These are phyloP conservation scores for Microcebus griseorufus DNA, from an alignment of 2,113 vertebrate genomes.

Conservation along the genomic window DNA sequence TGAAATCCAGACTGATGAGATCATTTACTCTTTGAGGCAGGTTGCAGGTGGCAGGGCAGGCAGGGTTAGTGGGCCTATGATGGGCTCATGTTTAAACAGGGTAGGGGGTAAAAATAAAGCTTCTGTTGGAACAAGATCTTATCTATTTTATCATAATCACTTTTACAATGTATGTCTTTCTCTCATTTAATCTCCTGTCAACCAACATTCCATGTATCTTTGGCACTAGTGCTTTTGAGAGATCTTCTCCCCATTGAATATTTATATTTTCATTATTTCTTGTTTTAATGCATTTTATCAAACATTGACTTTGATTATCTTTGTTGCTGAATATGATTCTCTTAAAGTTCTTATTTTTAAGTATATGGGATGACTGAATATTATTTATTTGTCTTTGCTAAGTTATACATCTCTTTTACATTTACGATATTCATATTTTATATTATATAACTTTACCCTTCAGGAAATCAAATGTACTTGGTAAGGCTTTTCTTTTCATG, in stretches of 20 bases:
- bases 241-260: neutral
- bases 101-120: neutral
- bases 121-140: neutral
- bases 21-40: neutral
- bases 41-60: neutral
- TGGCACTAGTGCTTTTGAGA: neutral
- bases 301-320: neutral
- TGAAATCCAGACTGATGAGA: neutral
- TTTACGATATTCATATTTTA: constrained; percentile 46
- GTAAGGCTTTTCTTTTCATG: constrained; percentile 62
- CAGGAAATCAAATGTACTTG: constrained; percentile 68
- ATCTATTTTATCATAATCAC: neutral
- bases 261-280: constrained; percentile 32
- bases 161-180: neutral
- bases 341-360: constrained; percentile 33
- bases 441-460: constrained; percentile 68
- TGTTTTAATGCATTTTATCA: neutral
- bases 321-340: constrained; percentile 36
- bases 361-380: accelerated
- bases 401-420: neutral
- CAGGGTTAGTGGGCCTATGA: neutral
- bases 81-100: neutral
- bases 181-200: neutral
- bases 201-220: neutral
- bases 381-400: constrained; percentile 28